Conservation (phyloP, 2,888 invertebrate species). For the Cancer borealis region DNA sequence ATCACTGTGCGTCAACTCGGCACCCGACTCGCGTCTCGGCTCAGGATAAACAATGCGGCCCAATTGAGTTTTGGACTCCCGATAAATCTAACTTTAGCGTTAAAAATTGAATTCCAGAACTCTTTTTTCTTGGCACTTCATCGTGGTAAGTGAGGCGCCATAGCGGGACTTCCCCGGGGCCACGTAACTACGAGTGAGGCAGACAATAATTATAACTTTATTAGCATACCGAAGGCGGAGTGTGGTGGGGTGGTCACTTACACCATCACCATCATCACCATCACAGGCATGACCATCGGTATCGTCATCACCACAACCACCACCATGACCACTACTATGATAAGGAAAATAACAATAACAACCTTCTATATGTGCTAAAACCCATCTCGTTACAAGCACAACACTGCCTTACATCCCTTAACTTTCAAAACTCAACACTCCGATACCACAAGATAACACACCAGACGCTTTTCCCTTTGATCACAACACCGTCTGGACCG, state of each 20-base stretch:
- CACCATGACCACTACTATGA: neutral
- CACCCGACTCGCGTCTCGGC: slow-evolving; percentile 42
- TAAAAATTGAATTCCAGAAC: slow-evolving; percentile 52
- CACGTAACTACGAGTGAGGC: neutral
- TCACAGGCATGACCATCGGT: neutral
- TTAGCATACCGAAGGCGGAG: slow-evolving; percentile 33
- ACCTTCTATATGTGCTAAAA: neutral
- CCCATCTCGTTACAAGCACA: neutral
- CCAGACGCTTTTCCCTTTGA: slow-evolving; percentile 14
- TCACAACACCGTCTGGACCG: neutral
- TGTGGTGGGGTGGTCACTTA: neutral
- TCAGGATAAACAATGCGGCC: slow-evolving; percentile 44
- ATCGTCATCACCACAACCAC: neutral
- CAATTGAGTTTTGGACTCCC: slow-evolving; percentile 51
- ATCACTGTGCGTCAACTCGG: slow-evolving; percentile 3
- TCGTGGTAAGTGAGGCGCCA: slow-evolving; percentile 53
- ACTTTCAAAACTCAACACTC: neutral
- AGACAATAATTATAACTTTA: slow-evolving; percentile 45
- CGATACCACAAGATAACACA: neutral
- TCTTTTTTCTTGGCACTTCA: slow-evolving; percentile 51
- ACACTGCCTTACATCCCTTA: neutral
- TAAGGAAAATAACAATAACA: slow-evolving; percentile 21
- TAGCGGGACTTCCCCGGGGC: slow-evolving; percentile 30
- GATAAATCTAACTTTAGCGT: slow-evolving; percentile 60
- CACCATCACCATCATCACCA: neutral